Base-by-base conservation (phyloP, 2,888 invertebrate species). In the Eristalinus aeneus region DNA sequence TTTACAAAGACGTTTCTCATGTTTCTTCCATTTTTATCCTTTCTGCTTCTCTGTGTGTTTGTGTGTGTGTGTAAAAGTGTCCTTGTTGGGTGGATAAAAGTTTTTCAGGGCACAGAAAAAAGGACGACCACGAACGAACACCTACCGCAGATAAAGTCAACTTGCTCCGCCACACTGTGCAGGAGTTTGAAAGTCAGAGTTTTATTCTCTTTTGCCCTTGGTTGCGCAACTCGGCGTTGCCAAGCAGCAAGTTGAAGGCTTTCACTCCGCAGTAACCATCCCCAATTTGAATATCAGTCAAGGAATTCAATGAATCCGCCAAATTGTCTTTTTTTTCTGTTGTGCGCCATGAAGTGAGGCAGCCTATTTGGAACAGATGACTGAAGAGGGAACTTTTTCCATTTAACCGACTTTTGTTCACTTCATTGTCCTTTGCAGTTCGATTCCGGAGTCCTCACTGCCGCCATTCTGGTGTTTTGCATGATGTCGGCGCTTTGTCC, bases 301-400 rank as follows among this genome's bases (percentile, higher is more conserved):
- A 74, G 69, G 86, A 69, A 86, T 82, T 82, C 82, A 82, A 86
- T 86, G 82, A 86, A 77, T 86, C 86, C 77, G 82, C 74, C 74
- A 86, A 82, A 86, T 82, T 82, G 77, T 82, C 68, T 77, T 69
- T 74, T 79, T 74, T 82, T 73, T 39, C 64, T 82, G 73, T n/a
- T n/a, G 5, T 23, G 12, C 56, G 22, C 56, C 12, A 74, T 65
- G 46, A n/a, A 76, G 72, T 82, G 82, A 86, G 82, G 86, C 82
- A 86, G 86, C 82, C 86, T 86, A 86, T 86, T 86, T 86, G 77
- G 86, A 82, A 86, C 82, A 86, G 77, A 82, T 86, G 82, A 82
- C 86, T 82, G 67, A 77, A 73, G 73, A 77, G 12, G 63, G 77
- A 86, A 86, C 77, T 86, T 86, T 86, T 86, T 82, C 73, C 82